A percentile compares a stretch with the other conserved stretches of the same genome.
Conservation (phyloP, 1,140 invertebrate genomes). For the Zaprionus camerounensis region DNA sequence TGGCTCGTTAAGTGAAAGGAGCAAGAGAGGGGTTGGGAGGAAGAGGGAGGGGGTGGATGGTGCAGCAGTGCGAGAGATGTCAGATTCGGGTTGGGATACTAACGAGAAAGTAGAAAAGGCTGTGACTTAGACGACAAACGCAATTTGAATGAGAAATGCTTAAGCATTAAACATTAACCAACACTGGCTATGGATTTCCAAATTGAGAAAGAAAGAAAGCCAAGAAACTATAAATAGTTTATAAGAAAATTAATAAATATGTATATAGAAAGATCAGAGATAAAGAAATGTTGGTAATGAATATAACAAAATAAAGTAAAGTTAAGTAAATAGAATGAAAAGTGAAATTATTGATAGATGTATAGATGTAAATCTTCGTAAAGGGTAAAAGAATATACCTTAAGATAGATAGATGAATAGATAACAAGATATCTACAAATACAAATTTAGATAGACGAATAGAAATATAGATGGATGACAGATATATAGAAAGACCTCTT, state of each 20-base stretch:
- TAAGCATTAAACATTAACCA: conserved; percentile 13
- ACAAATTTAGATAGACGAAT: not conserved
- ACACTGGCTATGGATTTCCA: not conserved
- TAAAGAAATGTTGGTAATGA: not conserved
- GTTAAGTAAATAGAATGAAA: not conserved
- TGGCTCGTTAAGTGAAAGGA: conserved; percentile 44
- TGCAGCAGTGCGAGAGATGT: not conserved
- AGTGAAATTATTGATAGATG: not conserved
- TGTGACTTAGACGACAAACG: conserved; percentile 44
- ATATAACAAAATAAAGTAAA: not conserved
- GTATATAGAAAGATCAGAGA: no score
- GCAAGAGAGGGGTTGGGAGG: no score
- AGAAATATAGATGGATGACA: no score
- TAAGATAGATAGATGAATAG: not conserved
- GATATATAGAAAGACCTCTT: no score
- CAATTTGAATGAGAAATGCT: conserved; percentile 21
- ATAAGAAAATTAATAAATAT: not conserved
- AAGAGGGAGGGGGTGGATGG: not conserved
- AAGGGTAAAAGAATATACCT: not conserved
- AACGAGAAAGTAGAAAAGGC: conserved; percentile 6
- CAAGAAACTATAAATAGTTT: not conserved
- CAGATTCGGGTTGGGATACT: not conserved
- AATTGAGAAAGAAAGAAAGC: not conserved
- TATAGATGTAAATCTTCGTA: not conserved
- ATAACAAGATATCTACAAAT: not conserved